Percentiles rank a stretch among this genome's conserved stretches.
Conservation (phyloP, 1,140 invertebrate species). For the Scylla paramamosain region DNA sequence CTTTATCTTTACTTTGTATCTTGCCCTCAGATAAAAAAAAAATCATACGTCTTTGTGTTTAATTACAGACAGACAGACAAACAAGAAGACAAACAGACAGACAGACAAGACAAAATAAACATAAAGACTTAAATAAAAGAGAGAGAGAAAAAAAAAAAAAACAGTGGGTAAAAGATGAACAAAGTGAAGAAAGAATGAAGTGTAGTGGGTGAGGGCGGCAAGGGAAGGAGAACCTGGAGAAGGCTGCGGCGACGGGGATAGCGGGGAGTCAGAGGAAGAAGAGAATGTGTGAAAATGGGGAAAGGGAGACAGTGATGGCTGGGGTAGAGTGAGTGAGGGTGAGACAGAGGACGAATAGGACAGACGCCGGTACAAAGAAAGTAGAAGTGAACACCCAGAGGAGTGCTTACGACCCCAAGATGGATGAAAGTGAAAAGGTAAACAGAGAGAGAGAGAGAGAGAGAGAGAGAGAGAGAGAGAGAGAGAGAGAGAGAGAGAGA, state of each 20-base stretch:
- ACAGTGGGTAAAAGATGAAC: background rate
- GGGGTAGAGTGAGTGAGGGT: background rate
- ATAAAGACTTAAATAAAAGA: background rate
- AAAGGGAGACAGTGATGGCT: background rate
- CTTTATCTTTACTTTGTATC: no score
- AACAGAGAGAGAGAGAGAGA: conserved; percentile 53
- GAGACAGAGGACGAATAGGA: background rate
- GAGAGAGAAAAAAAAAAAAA: background rate
- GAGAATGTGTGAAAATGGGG: background rate
- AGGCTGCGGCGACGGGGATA: background rate
- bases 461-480: conserved; percentile 34
- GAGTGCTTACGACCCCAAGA: background rate
- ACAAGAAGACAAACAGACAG: background rate
- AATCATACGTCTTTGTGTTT: background rate
- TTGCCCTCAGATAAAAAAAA: no score
- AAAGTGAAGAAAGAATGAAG: background rate
- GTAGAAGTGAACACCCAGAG: background rate
- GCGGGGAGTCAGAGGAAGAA: background rate
- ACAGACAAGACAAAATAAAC: background rate
- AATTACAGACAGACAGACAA: background rate
- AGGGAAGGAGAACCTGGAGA: background rate
- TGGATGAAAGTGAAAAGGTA: background rate
- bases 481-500: background rate
- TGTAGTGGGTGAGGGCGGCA: background rate
- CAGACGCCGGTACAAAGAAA: background rate